These are phyloP conservation scores for Anableps anableps DNA, from an alignment of 2,797 vertebrate genomes.

Conservation along the genomic window DNA sequence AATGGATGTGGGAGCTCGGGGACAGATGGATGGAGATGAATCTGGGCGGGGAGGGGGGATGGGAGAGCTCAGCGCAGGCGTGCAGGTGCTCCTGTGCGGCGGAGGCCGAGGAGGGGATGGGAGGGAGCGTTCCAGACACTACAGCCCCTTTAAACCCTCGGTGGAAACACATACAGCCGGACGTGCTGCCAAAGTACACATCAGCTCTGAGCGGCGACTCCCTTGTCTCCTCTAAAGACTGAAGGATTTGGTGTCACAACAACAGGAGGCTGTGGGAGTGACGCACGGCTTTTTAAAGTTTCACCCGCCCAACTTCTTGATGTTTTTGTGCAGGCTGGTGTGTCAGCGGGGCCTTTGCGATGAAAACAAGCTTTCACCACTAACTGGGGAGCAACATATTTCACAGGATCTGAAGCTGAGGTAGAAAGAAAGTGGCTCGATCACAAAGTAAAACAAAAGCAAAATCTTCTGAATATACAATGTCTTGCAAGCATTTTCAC, in stretches of 20 bases:
- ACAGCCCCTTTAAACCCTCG: conserved; percentile 43
- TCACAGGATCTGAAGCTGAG: background rate
- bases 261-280: conserved; percentile 15
- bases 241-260: conserved; percentile 7
- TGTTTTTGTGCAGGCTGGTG: background rate
- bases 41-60: conserved; percentile 30
- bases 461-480: background rate
- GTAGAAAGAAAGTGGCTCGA: background rate
- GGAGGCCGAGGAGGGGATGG: conserved; percentile 43
- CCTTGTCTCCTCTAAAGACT: conserved; percentile 24
- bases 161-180: conserved; percentile 32
- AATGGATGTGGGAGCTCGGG: conserved; percentile 74
- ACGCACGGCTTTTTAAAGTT: background rate
- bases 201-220: conserved; percentile 26
- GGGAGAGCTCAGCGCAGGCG: conserved; percentile 76
- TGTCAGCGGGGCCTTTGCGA: conserved; percentile 6
- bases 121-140: conserved; percentile 26
- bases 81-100: conserved; percentile 70
- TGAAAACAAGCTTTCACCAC: conserved; percentile 10
- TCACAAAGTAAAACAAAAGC: background rate
- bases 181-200: conserved; percentile 49
- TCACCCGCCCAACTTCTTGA: conserved; percentile 9
- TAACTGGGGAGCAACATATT: background rate
- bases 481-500: background rate
- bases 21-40: conserved; percentile 73